Base-by-base conservation (phyloP, 2,888 invertebrate species). In the Theodoxus fluviatilis region DNA sequence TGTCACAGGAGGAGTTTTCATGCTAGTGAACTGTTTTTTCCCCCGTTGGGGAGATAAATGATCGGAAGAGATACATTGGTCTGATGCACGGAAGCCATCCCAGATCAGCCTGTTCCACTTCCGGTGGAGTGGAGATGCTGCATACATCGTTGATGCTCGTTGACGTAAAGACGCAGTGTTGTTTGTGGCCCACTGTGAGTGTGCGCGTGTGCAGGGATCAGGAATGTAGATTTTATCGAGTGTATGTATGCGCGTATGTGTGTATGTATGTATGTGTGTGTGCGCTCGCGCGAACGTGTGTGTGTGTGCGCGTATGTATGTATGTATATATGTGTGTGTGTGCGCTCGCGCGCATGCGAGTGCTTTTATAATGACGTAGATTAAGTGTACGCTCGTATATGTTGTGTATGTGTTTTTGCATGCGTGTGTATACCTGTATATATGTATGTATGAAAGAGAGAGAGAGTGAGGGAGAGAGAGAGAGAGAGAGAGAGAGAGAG, bases 381-480 rank as follows among this genome's bases (percentile, higher is more conserved):
- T 47, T n/a, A 22, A 22, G 22, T 47, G 47, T 2, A 3, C 47
- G 22, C 25, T 55, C 12, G 25, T 55, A 15, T 22, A 9, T 55
- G n/a, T 55, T 55, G 55, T 22, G 55, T 55, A 12, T 22, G 18
- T 22, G 25, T 7, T 22, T 25, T 25, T 57, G 28, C 15, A 33
- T 25, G 25, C 28, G 28, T 2, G 63, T 63, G 63, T 35, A 38
- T 63, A 38, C 47, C 43, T 65, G 64, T 3, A 28, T 65, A 25
- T 38, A 25, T 38, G n/a, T 38, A 25, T 63, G 63, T 38, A 38
- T 38, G 38, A 25, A 25, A 38, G 38, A 38, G 63, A 38, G 25
- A 18, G 43, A 6, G 28, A 43, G 25, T 33, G 57, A 57, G 2
- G 35, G 57, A 31, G 31, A 31, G 57, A 31, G 1, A n/a, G n/a